Evolutionary conservation across 2,888 invertebrate genomes (phyloP).

Genomic region (Teinopalpus imperialis): DNA sequence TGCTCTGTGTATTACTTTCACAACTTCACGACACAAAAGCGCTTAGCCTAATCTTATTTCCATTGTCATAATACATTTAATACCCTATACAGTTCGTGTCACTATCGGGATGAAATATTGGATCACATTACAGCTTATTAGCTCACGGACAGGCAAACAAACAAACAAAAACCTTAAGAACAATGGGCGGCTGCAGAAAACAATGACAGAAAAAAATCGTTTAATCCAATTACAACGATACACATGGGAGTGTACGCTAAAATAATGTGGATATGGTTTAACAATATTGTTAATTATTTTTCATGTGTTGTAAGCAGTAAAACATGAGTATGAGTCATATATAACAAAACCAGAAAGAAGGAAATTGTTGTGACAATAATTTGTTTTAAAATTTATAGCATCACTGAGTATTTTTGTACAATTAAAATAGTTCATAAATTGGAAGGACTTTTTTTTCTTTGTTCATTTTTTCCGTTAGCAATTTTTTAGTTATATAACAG

Average conservation of each 20-base stretch:
- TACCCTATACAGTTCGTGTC: conserved; percentile 29
- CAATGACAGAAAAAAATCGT: conserved; percentile 76
- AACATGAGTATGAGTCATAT: too few relatives aligned
- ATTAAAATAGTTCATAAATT: too few relatives aligned
- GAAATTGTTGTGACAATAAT: too few relatives aligned
- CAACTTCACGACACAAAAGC: conserved; percentile 20
- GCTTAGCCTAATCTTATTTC: conserved; percentile 37
- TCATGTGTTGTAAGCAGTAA: too few relatives aligned
- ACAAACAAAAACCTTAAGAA: conserved; percentile 51
- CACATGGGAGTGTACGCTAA: conserved; percentile 42
- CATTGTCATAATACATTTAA: conserved; percentile 37
- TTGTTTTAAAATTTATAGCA: too few relatives aligned
- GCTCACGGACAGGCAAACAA: conserved; percentile 61
- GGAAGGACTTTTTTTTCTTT: too few relatives aligned
- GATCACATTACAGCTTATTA: conserved; percentile 73
- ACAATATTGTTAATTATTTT: background rate
- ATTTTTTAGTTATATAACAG: too few relatives aligned
- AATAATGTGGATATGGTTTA: conserved; percentile 45
- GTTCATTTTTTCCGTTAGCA: too few relatives aligned
- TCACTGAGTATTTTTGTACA: too few relatives aligned
- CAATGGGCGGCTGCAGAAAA: conserved; percentile 66
- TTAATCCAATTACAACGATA: conserved; percentile 78
- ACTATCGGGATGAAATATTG: conserved; percentile 70
- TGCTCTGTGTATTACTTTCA: conserved; percentile 6
- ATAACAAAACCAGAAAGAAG: too few relatives aligned